Percentiles rank a stretch among this genome's conserved stretches.
phyloP scores from a whole-genome alignment of 2,113 vertebrate species.

The Atherinomorus stipes region DNA sequence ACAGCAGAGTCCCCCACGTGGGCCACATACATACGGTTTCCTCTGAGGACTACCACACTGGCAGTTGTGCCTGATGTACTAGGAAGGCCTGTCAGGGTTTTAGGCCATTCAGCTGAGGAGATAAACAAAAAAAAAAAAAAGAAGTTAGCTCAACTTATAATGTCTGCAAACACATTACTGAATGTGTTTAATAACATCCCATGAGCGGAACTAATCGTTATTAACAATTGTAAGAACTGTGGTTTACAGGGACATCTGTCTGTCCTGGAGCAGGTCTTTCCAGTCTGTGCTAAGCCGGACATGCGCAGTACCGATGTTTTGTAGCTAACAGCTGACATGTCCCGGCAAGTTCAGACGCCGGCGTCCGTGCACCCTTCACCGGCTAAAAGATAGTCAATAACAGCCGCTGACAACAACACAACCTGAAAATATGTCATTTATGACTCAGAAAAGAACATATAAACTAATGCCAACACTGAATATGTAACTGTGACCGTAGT shows the following conservation, averaged over 20 bases:
- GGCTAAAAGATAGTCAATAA: neutral
- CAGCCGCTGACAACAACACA: no score
- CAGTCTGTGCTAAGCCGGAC: neutral
- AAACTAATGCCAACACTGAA: no score
- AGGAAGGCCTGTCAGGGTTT: conserved; percentile 94
- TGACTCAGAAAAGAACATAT: no score
- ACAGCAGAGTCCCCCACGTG: conserved; percentile 96
- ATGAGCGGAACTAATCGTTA: no score
- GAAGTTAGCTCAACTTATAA: neutral
- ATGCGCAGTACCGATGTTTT: neutral
- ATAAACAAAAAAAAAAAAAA: neutral
- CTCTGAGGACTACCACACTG: conserved; percentile 93
- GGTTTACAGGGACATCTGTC: rapidly evolving
- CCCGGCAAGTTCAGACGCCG: conserved; percentile 30
- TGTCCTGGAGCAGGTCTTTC: neutral
- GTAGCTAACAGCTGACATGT: conserved; percentile 45
- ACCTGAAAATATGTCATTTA: no score
- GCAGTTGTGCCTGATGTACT: conserved; percentile 97
- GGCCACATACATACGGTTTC: conserved; percentile 94
- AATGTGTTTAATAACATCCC: no score
- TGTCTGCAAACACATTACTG: no score
- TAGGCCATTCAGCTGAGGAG: conserved; percentile 94
- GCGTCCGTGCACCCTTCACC: neutral
- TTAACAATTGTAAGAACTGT: neutral
- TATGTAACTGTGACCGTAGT: no score